phyloP scores from a whole-genome alignment of 2,888 invertebrate species.

The Automeris io region DNA sequence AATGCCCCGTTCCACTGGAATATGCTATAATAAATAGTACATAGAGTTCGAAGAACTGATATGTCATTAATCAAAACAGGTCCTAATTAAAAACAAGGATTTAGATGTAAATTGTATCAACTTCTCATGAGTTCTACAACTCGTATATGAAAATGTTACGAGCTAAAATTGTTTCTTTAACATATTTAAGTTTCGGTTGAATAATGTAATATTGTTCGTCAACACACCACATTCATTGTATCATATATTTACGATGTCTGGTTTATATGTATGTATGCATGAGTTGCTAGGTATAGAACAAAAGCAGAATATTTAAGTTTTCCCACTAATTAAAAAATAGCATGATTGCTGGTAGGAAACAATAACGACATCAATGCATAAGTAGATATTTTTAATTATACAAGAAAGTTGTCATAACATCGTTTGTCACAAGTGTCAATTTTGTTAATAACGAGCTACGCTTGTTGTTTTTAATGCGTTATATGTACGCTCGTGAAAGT shows the following conservation, averaged over 20 bases:
- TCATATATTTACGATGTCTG: too few relatives aligned
- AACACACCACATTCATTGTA: too few relatives aligned
- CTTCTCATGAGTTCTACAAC: neutral
- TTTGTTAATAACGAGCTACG: neutral
- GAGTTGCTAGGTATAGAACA: too few relatives aligned
- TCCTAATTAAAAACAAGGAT: neutral
- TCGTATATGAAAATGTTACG: neutral
- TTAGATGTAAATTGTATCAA: neutral
- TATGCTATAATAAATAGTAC: neutral
- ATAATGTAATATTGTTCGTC: too few relatives aligned
- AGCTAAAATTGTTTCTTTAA: neutral
- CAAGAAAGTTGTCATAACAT: neutral
- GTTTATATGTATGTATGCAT: too few relatives aligned
- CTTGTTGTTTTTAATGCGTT: neutral
- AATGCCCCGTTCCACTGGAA: constrained; percentile 4
- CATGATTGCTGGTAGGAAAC: too few relatives aligned
- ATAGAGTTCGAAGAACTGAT: neutral
- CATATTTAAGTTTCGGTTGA: too few relatives aligned
- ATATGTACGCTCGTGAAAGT: constrained; percentile 21
- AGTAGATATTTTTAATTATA: too few relatives aligned
- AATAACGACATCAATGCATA: too few relatives aligned
- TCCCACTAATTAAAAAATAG: too few relatives aligned
- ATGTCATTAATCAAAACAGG: neutral
- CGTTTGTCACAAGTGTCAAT: neutral
- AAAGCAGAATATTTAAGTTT: too few relatives aligned